Percentiles rank a stretch among this genome's conserved stretches.
Conservation (phyloP, 2,797 vertebrate species). For the Manis javanica region DNA sequence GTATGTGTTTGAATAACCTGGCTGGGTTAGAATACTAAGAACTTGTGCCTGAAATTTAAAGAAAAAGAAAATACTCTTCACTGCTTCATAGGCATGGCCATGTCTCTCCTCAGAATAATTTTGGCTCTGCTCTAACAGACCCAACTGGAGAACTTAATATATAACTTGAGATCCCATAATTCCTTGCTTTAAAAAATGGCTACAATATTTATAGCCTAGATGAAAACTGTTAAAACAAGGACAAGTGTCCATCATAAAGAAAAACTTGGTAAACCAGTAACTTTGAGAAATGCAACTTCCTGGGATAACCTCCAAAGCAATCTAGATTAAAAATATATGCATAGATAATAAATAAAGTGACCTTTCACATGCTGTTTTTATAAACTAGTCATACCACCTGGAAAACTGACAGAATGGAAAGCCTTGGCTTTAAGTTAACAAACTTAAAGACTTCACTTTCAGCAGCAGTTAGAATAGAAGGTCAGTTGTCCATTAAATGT, state of each 20-base stretch:
- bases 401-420: neutral
- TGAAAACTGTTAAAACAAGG: neutral
- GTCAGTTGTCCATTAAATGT: neutral
- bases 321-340: neutral
- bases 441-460: neutral
- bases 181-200: neutral
- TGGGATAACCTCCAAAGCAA: neutral
- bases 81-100: neutral
- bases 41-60: neutral
- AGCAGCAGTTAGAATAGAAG: neutral
- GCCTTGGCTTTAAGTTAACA: neutral
- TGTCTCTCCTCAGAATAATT: neutral
- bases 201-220: neutral
- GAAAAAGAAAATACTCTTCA: neutral
- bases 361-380: neutral
- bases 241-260: neutral
- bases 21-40: neutral
- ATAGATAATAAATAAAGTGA: neutral
- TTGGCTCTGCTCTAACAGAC: neutral
- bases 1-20: neutral
- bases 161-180: neutral
- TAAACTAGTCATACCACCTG: neutral
- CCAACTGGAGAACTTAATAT: neutral
- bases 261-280: neutral
- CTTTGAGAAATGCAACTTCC: conserved; percentile 16